phyloP scores from a whole-genome alignment of 2,113 vertebrate species.

The Leptobrachium ailaonicum region DNA sequence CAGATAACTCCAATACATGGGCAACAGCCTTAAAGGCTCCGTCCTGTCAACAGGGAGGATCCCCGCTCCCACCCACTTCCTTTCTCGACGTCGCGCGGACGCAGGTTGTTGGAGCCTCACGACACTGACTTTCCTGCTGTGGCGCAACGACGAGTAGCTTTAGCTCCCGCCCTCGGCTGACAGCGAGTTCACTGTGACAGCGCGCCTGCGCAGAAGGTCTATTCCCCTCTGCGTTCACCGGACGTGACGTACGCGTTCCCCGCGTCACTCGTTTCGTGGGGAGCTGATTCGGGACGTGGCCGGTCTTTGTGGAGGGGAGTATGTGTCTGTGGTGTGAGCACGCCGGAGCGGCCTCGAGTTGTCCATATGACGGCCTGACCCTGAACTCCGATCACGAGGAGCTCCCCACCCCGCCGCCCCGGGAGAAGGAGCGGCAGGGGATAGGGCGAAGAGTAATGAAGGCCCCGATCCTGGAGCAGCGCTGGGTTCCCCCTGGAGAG shows the following conservation, averaged over 20 bases:
- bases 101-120: too few relatives aligned
- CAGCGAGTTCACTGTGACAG: too few relatives aligned
- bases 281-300: slow-evolving; percentile 97
- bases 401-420: slow-evolving; percentile 21
- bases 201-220: too few relatives aligned
- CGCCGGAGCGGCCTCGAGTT: slow-evolving; percentile 90
- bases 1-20: too few relatives aligned
- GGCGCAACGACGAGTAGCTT: too few relatives aligned
- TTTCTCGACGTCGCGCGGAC: too few relatives aligned
- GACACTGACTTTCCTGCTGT: too few relatives aligned
- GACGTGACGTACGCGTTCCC: slow-evolving; percentile 76
- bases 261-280: slow-evolving; percentile 56
- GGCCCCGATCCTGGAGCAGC: slow-evolving; percentile 70
- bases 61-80: too few relatives aligned
- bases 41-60: too few relatives aligned
- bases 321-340: slow-evolving; percentile 83
- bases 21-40: too few relatives aligned
- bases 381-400: slow-evolving; percentile 86
- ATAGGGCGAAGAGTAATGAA: slow-evolving; percentile 55
- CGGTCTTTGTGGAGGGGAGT: slow-evolving; percentile 75
- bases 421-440: slow-evolving; percentile 46
- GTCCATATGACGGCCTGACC: slow-evolving; percentile 92
- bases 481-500: slow-evolving; percentile 88
- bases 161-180: too few relatives aligned
- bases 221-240: slow-evolving; percentile 53